phyloP scores from a whole-genome alignment of 1,140 invertebrate species.

The Drosophila mojavensis region DNA sequence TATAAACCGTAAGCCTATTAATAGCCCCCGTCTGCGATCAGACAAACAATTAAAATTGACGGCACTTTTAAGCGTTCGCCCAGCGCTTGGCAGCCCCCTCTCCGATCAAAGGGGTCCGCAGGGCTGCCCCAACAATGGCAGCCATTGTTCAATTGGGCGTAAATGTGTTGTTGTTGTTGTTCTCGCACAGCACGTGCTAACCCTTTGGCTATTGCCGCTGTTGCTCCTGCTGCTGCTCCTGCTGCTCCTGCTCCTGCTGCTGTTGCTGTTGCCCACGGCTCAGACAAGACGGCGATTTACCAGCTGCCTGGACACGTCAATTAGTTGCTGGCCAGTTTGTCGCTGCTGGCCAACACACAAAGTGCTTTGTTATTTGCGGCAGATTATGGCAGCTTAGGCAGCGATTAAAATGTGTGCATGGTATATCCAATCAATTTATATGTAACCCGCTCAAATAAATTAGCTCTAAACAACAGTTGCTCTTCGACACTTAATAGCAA shows the following conservation, averaged over 20 bases:
- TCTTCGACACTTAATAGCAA: neutral
- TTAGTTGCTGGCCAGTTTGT: conserved; percentile 52
- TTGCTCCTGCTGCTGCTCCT: too few relatives aligned
- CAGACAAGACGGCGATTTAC: conserved; percentile 10
- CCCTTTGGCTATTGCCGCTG: conserved; percentile 9
- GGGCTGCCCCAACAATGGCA: neutral
- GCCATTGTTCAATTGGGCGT: conserved; percentile 71
- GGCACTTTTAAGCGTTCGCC: conserved; percentile 68
- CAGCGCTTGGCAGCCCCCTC: neutral
- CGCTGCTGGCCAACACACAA: conserved; percentile 45
- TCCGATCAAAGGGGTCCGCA: neutral
- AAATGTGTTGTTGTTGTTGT: conserved; percentile 40
- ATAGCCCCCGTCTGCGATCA: conserved; percentile 75
- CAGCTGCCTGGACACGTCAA: conserved; percentile 41
- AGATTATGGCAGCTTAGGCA: conserved; percentile 27
- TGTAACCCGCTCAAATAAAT: neutral
- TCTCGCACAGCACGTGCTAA: conserved; percentile 51
- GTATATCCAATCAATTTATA: neutral
- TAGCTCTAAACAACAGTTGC: neutral
- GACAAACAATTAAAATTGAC: conserved; percentile 82
- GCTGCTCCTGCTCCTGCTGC: neutral
- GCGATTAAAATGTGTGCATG: neutral
- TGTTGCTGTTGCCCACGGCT: conserved; percentile 5
- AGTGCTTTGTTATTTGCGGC: conserved; percentile 30
- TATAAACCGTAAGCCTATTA: conserved; percentile 78